Evolutionary conservation across 1,140 invertebrate genomes (phyloP).

Genomic region (Drosophila nikananu): DNA sequence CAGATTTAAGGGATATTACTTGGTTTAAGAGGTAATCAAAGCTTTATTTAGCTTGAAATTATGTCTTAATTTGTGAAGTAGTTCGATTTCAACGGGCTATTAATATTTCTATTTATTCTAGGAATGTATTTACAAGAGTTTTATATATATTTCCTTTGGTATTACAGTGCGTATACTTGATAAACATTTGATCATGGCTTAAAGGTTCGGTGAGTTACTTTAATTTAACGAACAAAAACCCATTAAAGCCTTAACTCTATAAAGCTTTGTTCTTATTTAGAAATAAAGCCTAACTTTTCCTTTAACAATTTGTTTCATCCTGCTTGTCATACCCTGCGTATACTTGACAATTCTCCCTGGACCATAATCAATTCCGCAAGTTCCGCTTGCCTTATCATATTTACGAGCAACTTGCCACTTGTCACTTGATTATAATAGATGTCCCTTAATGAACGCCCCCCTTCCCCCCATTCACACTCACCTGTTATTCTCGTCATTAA

Average conservation of each 20-base stretch:
- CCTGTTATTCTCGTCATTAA: conserved; percentile 43
- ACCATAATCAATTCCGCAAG: conserved; percentile 1
- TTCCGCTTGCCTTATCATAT: conserved; percentile 6
- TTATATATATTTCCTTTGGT: too few species aligned
- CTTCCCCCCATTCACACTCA: conserved; percentile 37
- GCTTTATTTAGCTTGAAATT: too few species aligned
- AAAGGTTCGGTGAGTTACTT: too few species aligned
- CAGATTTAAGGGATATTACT: not conserved
- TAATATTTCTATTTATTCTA: too few species aligned
- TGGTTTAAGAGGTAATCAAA: too few species aligned
- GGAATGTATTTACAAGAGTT: too few species aligned
- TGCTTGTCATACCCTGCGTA: not conserved
- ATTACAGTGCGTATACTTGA: not conserved
- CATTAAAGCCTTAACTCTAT: too few species aligned
- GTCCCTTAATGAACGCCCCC: conserved; percentile 18
- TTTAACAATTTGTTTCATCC: not conserved
- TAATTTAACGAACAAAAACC: not conserved
- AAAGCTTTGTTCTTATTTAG: not conserved
- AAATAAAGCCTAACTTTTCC: not conserved
- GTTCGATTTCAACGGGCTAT: not conserved
- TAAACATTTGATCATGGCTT: not conserved
- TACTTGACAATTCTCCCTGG: conserved; percentile 25
- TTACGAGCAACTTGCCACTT: conserved; percentile 15
- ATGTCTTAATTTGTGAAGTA: not conserved
- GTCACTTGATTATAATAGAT: conserved; percentile 40